Percentiles rank a stretch among this genome's conserved stretches.
Conservation (phyloP, 2,797 vertebrate species). For the Leontopithecus rosalia region DNA sequence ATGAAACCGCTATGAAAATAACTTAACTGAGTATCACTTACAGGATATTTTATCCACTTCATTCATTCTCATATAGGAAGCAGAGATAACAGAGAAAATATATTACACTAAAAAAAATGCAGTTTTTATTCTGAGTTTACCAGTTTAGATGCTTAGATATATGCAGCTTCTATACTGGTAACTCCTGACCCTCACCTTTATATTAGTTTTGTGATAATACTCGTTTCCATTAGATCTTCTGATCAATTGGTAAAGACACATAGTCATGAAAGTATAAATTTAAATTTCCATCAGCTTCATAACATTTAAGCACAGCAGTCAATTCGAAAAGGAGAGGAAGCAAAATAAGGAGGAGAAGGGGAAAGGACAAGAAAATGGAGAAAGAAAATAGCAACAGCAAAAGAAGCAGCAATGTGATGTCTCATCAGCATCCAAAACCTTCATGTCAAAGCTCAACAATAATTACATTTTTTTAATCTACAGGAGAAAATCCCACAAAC, state of each 20-base stretch:
- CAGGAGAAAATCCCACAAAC: neutral
- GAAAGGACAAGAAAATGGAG: rapidly evolving
- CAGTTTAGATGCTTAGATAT: neutral
- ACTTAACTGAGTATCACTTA: conserved; percentile 55
- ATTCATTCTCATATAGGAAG: neutral
- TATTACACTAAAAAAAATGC: neutral
- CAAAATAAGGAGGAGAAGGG: neutral
- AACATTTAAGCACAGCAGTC: neutral
- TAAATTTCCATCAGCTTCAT: neutral
- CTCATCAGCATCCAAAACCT: neutral
- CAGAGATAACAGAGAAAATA: neutral
- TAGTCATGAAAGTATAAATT: neutral
- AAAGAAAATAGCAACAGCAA: neutral
- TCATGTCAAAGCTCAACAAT: neutral
- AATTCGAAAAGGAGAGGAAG: neutral
- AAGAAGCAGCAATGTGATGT: neutral
- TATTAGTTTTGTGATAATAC: neutral
- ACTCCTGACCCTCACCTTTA: neutral
- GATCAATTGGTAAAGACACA: neutral
- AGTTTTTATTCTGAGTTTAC: neutral
- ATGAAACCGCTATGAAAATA: conserved; percentile 67
- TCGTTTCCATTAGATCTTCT: neutral
- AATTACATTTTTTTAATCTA: neutral
- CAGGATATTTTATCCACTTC: conserved; percentile 34
- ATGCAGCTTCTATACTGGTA: neutral